Conservation (phyloP, 2,888 invertebrate genomes). For the Scotopteryx bipunctaria region DNA sequence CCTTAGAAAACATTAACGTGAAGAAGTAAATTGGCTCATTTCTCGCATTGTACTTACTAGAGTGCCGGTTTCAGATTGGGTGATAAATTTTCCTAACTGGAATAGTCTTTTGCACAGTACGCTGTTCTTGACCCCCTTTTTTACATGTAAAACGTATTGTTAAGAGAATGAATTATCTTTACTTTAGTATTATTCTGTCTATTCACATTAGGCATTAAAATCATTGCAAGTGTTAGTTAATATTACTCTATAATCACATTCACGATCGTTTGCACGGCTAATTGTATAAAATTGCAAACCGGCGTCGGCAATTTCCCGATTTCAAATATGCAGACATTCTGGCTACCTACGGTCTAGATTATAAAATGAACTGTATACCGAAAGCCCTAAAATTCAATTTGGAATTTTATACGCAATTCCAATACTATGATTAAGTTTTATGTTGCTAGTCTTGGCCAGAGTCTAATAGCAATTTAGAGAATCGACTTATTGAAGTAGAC, state of each 20-base stretch:
- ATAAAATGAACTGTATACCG: constrained; percentile 17
- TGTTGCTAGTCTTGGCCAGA: constrained; percentile 5
- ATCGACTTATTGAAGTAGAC: constrained; percentile 15
- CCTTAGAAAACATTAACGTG: too few relatives aligned
- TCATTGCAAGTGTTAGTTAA: constrained; percentile 4
- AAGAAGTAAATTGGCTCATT: too few relatives aligned
- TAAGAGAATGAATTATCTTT: too few relatives aligned
- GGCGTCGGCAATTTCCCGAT: constrained; percentile 47
- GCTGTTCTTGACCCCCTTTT: too few relatives aligned
- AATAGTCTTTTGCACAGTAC: background rate
- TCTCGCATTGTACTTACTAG: too few relatives aligned
- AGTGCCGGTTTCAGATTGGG: too few relatives aligned
- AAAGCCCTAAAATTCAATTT: constrained; percentile 14
- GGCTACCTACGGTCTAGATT: constrained; percentile 3
- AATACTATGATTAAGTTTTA: constrained; percentile 15
- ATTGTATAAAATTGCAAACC: constrained; percentile 43
- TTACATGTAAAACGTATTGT: too few relatives aligned
- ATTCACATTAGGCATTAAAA: constrained; percentile 7
- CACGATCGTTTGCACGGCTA: constrained; percentile 38
- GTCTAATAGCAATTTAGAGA: constrained; percentile 10
- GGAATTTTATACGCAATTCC: background rate
- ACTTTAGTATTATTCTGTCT: background rate
- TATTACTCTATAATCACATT: constrained; percentile 23
- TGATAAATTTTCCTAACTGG: background rate
- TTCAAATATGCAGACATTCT: constrained; percentile 15